Evolutionary conservation across 2,797 vertebrate genomes (phyloP).

Genomic region (Pseudochromis fuscus): DNA sequence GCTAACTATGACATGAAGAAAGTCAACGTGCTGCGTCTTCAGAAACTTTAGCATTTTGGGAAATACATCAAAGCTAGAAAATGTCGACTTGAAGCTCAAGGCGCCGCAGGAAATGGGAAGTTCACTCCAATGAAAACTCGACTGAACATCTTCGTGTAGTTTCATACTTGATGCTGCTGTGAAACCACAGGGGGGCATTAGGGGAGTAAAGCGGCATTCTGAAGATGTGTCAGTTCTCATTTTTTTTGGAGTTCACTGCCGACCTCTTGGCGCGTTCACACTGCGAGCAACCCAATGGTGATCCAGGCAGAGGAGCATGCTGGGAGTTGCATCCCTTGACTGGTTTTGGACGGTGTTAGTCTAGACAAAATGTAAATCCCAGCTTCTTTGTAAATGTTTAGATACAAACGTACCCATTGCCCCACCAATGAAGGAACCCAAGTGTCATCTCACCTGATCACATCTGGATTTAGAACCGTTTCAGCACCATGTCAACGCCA

Average conservation of each 20-base stretch:
- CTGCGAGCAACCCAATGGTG: conserved; percentile 8
- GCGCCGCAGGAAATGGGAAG: conserved; percentile 36
- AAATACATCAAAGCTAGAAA: conserved; percentile 11
- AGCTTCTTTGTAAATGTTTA: conserved; percentile 14
- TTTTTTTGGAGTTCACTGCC: not conserved
- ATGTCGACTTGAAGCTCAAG: conserved; percentile 34
- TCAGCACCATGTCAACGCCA: too few relatives aligned
- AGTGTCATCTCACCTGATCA: too few relatives aligned
- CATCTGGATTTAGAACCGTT: too few relatives aligned
- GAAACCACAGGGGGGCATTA: not conserved
- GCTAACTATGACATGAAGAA: not conserved
- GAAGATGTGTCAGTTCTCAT: not conserved
- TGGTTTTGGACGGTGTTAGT: conserved; percentile 12
- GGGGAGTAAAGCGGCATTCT: too few relatives aligned
- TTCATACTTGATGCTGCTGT: not conserved
- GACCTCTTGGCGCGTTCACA: conserved; percentile 9
- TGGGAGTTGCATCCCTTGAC: not conserved
- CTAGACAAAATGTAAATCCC: too few relatives aligned
- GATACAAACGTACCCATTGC: too few relatives aligned
- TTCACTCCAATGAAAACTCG: not conserved
- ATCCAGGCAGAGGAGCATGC: not conserved
- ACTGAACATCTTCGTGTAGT: not conserved
- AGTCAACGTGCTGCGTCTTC: not conserved
- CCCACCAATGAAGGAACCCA: too few relatives aligned
- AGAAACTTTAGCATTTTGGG: conserved; percentile 32